These are phyloP conservation scores for Paracanthobrama guichenoti DNA, from an alignment of 2,113 vertebrate species.

Conservation along the genomic window DNA sequence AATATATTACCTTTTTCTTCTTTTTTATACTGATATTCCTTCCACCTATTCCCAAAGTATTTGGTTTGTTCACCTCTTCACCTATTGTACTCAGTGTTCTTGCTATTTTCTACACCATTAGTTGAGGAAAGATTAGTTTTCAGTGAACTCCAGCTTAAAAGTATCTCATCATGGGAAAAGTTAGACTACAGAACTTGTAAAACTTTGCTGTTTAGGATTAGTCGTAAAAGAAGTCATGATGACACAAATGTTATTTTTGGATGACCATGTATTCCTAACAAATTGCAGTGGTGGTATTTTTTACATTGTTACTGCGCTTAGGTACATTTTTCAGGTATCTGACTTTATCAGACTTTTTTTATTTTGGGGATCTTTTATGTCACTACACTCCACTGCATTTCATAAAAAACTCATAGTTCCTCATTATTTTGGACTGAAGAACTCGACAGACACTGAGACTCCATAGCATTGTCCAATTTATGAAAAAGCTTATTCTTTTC, in stretches of 20 bases:
- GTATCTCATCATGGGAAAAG: not conserved
- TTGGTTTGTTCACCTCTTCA: constrained; percentile 9
- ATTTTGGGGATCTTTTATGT: not conserved
- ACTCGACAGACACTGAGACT: not conserved
- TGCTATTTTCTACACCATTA: constrained; percentile 3
- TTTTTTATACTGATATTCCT: not conserved
- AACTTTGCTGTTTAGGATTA: not conserved
- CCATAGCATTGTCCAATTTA: not conserved
- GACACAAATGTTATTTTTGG: not conserved
- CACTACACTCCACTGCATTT: no score
- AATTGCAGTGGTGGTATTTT: not conserved
- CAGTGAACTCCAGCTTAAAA: not conserved
- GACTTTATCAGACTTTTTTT: not conserved
- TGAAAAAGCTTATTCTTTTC: not conserved
- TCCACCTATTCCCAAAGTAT: constrained; percentile 1
- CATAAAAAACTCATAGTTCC: no score
- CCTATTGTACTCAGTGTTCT: not conserved
- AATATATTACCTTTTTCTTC: not conserved
- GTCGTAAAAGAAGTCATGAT: not conserved
- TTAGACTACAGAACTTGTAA: not conserved
- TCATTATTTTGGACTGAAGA: not conserved
- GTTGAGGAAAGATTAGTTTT: not conserved
- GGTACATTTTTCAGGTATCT: not conserved
- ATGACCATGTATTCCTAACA: no score
- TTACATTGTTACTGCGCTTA: not conserved